phyloP scores from a whole-genome alignment of 2,888 invertebrate species.

The Agriopis marginaria region DNA sequence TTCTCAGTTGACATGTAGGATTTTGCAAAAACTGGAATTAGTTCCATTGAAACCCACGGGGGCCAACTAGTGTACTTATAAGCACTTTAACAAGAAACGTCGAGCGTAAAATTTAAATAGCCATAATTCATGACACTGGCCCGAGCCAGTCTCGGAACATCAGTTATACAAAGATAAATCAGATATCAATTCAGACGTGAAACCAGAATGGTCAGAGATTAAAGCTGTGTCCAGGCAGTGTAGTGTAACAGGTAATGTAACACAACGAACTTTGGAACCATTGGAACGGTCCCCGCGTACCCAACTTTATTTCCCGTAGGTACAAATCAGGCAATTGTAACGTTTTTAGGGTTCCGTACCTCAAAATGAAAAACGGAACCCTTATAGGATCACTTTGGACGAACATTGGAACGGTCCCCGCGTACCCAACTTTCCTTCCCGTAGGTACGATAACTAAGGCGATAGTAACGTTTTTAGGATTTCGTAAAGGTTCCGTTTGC shows the following conservation, averaged over 20 bases:
- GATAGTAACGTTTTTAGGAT: too few relatives aligned
- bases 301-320: too few relatives aligned
- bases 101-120: slow-evolving; percentile 56
- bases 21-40: too few relatives aligned
- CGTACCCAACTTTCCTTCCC: too few relatives aligned
- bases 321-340: too few relatives aligned
- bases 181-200: slow-evolving; percentile 41
- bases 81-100: background rate
- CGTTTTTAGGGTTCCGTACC: too few relatives aligned
- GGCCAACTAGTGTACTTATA: background rate
- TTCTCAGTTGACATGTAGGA: too few relatives aligned
- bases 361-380: too few relatives aligned
- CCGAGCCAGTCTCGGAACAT: slow-evolving; percentile 15
- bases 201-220: slow-evolving; percentile 39
- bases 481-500: too few relatives aligned
- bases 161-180: slow-evolving; percentile 38
- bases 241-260: background rate
- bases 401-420: background rate
- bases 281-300: background rate
- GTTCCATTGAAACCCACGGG: too few relatives aligned
- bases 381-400: too few relatives aligned
- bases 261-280: background rate
- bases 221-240: background rate
- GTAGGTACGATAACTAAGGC: too few relatives aligned
- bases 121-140: slow-evolving; percentile 65